Evolutionary conservation across 2,888 invertebrate genomes (phyloP).

Genomic region (Epistrophe eligans): DNA sequence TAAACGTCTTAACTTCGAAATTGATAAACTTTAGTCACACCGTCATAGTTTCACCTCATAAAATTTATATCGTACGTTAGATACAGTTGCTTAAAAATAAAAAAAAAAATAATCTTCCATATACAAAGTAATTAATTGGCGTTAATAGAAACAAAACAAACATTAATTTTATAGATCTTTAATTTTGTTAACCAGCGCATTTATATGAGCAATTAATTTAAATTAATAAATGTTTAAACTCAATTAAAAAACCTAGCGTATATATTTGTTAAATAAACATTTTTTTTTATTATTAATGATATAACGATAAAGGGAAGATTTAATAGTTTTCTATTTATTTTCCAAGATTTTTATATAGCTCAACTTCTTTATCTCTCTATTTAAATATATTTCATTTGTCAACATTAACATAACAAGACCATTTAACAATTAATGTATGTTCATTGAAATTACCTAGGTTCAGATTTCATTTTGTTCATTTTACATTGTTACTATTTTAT

Average conservation of each 20-base stretch:
- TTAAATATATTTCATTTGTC: slow-evolving; percentile 56
- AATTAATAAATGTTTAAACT: neutral
- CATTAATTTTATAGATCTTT: neutral
- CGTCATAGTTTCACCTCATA: neutral
- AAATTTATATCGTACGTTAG: neutral
- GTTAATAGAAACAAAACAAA: neutral
- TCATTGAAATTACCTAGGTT: slow-evolving; percentile 60
- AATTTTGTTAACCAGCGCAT: neutral
- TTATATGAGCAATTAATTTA: neutral
- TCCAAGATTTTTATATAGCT: neutral
- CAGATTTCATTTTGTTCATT: slow-evolving; percentile 52
- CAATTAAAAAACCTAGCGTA: neutral
- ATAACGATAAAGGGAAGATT: neutral
- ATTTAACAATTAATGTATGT: slow-evolving; percentile 46
- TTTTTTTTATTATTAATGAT: neutral
- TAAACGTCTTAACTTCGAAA: too few relatives aligned
- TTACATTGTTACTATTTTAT: neutral
- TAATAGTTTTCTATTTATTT: slow-evolving; percentile 2
- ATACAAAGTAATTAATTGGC: neutral
- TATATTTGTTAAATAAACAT: neutral
- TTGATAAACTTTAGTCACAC: neutral
- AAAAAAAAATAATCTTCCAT: neutral
- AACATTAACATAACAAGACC: slow-evolving; percentile 58
- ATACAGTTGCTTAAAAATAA: too few relatives aligned
- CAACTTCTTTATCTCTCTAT: neutral